These are phyloP conservation scores for Tyrophagus putrescentiae DNA, from an alignment of 1,140 invertebrate species.

Conservation along the genomic window DNA sequence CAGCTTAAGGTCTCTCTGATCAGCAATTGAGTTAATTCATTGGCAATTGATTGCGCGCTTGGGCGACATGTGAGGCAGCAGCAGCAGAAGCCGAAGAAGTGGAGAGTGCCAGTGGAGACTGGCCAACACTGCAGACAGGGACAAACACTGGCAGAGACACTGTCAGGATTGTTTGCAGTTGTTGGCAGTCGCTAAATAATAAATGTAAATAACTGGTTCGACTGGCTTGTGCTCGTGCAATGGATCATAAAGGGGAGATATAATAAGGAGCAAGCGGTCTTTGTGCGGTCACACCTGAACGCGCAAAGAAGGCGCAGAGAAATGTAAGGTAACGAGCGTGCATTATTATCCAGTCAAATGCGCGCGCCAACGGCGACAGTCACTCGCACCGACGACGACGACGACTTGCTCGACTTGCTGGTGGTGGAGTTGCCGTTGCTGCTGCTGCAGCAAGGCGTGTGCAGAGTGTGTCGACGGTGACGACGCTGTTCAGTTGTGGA, in stretches of 20 bases:
- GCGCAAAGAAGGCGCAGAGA: constrained; percentile 6
- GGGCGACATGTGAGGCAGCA: not conserved
- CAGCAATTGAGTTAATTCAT: not conserved
- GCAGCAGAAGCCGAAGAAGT: not conserved
- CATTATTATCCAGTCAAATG: too few relatives aligned
- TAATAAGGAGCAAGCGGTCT: constrained; percentile 9
- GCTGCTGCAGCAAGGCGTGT: too few relatives aligned
- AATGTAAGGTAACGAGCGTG: too few relatives aligned
- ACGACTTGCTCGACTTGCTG: too few relatives aligned
- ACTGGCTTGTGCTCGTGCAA: not conserved
- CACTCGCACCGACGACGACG: too few relatives aligned
- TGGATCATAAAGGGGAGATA: constrained; percentile 13
- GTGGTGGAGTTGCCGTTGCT: too few relatives aligned
- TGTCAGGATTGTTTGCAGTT: not conserved
- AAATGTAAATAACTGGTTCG: constrained; percentile 15
- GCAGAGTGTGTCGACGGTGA: too few relatives aligned
- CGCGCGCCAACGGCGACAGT: too few relatives aligned
- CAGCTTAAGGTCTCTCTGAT: too few relatives aligned
- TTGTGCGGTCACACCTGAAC: constrained; percentile 3
- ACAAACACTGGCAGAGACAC: not conserved
- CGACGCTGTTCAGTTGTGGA: too few relatives aligned
- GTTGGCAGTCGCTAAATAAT: not conserved
- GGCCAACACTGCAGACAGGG: too few relatives aligned
- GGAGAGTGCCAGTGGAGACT: too few relatives aligned
- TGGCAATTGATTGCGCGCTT: constrained; percentile 1